Base-by-base conservation (phyloP, 2,888 invertebrate genomes). In the Antitype chi region DNA sequence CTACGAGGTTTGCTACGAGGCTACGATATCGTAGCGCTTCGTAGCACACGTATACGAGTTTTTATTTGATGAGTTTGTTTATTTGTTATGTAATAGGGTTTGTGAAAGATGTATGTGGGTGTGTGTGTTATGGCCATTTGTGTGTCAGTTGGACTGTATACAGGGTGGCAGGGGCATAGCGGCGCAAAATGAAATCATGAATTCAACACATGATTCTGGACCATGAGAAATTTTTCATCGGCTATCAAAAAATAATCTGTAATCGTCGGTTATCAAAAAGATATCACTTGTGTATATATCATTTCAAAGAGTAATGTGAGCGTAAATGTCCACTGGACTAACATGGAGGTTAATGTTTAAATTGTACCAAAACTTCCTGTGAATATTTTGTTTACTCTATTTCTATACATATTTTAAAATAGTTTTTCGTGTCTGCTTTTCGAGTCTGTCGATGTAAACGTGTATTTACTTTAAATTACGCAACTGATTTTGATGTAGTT, bases 1-100 rank as follows among this genome's bases (percentile, higher is more conserved):
- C 90, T 91, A 91, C 88, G 88, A 89, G 88, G 90, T 68, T 68
- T 68, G 68, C 90, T 91, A 91, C 87, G 88, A 88, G 47, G 73
- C 32, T 59, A 72, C 47, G 73, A 32, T 79, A 60, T 38, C 81
- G 89, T 90, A 87, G 89, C 85, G 86, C 75, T 89, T 89, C 85
- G 85, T 82, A 82, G 82, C 78, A 59, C 66, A 78, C 71, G 77
- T 78, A 83, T 67, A 70, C 62, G 53, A 74, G 67, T 71, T 85
- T 80, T 87, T 80, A 80, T 85, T 85, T 84, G 75, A 85, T 86
- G 70, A 67, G 49, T 62, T 77, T 85, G 78, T 80, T 82, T 78
- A 81, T 85, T 76, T 76, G 74, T 52, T 57, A 20, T 70, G 64
- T 75, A 52, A 53, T 74, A 38, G n/a, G 28, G 55, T 77, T 74